Conservation (phyloP, 2,888 invertebrate species). For the Acheta domesticus region DNA sequence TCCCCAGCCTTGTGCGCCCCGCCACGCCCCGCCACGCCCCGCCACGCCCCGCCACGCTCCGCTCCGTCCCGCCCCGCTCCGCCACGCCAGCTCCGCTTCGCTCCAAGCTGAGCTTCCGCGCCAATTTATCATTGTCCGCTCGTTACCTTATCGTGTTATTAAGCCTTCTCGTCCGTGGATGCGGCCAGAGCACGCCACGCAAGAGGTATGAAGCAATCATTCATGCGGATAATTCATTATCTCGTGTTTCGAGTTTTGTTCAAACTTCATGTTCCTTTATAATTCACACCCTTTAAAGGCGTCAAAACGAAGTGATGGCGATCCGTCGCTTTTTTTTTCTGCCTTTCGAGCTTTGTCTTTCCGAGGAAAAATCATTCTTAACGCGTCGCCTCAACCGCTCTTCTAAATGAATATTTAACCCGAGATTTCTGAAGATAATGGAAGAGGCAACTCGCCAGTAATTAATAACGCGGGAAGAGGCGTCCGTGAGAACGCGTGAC, state of each 20-base stretch:
- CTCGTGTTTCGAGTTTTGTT: conserved; percentile 22
- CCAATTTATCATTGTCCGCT: conserved; percentile 24
- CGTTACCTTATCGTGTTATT: conserved; percentile 21
- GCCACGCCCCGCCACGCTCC: too few species aligned
- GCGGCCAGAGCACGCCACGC: not conserved
- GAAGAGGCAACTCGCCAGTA: not conserved
- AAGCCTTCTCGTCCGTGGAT: not conserved
- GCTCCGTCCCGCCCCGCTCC: too few species aligned
- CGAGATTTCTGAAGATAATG: conserved; percentile 1
- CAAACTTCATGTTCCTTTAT: conserved; percentile 18
- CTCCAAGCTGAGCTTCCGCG: not conserved
- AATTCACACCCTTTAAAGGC: conserved; percentile 20
- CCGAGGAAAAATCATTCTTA: not conserved
- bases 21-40: too few species aligned
- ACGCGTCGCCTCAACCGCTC: not conserved
- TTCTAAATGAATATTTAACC: not conserved
- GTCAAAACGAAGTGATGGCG: conserved; percentile 12
- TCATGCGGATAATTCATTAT: conserved; percentile 24
- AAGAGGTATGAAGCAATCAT: conserved; percentile 19
- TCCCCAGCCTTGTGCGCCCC: too few species aligned
- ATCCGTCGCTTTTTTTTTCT: conserved; percentile 18
- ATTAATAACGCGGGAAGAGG: not conserved
- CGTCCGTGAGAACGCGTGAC: too few species aligned
- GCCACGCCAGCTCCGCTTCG: not conserved
- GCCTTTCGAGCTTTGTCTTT: not conserved